Base-by-base conservation (phyloP, 1,140 invertebrate genomes). In the Onthophagus taurus region DNA sequence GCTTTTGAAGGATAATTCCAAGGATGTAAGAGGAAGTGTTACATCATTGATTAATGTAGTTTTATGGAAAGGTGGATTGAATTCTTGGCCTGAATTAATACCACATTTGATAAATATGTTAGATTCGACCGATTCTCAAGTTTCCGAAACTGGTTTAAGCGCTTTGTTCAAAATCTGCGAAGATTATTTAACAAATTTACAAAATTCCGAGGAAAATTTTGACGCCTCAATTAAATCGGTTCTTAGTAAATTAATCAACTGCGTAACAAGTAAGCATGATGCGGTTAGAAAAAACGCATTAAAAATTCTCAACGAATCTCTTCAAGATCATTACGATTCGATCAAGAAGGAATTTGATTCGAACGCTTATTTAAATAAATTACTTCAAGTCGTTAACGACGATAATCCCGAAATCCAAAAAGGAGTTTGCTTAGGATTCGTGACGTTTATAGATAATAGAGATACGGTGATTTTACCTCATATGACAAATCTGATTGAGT, bases 401-500 rank as follows among this genome's bases (percentile, higher is more conserved):
- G 52, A 58, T 5, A 54, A 60, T 47, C 14, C 48, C 9, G 54
- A 61, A 20, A 51, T 62, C 29, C 55, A 60, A 37, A 60, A 59
- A 42, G 49, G 51, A 35, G 50, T 62, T 7, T 60, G 58, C 35
- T 57, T 60, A 29, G 57, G 59, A n/a, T 64, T 60, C 53, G 58
- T 60, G 16, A 54, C 55, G 38, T 61, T 56, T 49, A 52, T 64
- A 11, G 59, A 59, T 30, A 58, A 59, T 46, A 48, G 54, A 35
- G 59, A 61, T 49, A 52, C 57, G 6, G 50, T 51, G 8, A 47
- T 63, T 18, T 49, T 94, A 61, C 90, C 93, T 19, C 89, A 98
- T 64, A 86, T 99, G 75, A 81, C 89, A 54, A 83, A 89, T 67
- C 96, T 99, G 46, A 93, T 98, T 58, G 89, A 95, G 77, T 99